Percentiles rank a stretch among this genome's conserved stretches.
Evolutionary conservation across 2,113 vertebrate species (phyloP).

Genomic region (Porphyrio hochstetteri): DNA sequence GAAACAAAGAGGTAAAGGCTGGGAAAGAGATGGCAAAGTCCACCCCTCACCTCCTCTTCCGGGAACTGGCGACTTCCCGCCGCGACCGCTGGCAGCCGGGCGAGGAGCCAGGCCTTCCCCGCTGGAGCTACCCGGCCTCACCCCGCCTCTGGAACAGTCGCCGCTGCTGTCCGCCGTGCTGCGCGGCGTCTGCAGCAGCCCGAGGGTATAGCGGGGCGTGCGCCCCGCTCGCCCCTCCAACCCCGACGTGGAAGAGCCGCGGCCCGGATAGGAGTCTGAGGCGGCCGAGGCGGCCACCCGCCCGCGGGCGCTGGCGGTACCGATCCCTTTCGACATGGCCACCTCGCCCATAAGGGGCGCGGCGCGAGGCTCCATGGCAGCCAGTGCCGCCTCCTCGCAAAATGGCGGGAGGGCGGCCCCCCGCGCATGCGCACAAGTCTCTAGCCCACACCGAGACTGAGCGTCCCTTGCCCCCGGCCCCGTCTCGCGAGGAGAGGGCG

Average conservation of each 20-base stretch:
- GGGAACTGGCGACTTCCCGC: neutral
- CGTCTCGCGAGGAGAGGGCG: no score
- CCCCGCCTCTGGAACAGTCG: neutral
- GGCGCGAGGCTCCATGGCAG: rapidly evolving
- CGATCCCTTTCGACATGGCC: rapidly evolving
- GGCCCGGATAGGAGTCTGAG: neutral
- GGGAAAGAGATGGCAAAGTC: rapidly evolving
- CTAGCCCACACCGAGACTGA: rapidly evolving
- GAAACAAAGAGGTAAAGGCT: rapidly evolving
- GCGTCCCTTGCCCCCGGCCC: no score
- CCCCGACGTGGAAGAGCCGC: neutral
- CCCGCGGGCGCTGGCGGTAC: rapidly evolving
- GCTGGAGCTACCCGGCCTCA: neutral
- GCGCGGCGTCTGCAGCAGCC: constrained; percentile 48
- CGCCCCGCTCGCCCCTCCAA: neutral
- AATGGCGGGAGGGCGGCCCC: rapidly evolving
- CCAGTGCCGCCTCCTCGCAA: rapidly evolving
- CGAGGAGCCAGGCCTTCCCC: neutral
- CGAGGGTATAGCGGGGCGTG: neutral
- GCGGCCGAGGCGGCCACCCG: rapidly evolving
- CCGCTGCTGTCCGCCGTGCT: neutral
- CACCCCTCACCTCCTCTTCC: neutral
- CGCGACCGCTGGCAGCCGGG: neutral
- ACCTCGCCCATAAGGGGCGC: rapidly evolving
- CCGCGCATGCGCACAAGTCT: neutral